These are phyloP conservation scores for Hetaerina titia DNA, from an alignment of 2,888 invertebrate genomes.

Conservation along the genomic window DNA sequence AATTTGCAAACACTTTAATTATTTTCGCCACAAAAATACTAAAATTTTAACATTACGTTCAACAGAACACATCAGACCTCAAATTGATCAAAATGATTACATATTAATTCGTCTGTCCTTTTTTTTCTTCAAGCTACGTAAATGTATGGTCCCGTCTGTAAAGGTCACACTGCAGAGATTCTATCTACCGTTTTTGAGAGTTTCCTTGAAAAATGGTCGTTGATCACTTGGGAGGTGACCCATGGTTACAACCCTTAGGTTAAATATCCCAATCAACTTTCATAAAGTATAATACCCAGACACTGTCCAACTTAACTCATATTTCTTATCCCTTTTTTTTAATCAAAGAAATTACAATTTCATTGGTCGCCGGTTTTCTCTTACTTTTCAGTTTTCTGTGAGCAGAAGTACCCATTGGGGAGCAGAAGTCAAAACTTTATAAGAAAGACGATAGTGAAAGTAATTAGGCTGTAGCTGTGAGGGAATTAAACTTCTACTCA, in stretches of 20 bases:
- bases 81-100: too few species aligned
- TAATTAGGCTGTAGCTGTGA: background rate
- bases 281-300: background rate
- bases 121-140: too few species aligned
- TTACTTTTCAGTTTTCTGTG: background rate
- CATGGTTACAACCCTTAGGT: background rate
- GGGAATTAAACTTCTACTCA: background rate
- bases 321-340: background rate
- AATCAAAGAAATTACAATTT: background rate
- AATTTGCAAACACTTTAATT: too few species aligned
- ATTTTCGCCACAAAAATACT: too few species aligned
- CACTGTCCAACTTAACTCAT: background rate
- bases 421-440: background rate
- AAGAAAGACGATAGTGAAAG: background rate
- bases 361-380: background rate
- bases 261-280: background rate
- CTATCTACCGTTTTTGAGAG: too few species aligned
- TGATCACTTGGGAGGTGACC: background rate
- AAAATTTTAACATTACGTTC: too few species aligned
- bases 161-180: too few species aligned
- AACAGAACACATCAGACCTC: too few species aligned
- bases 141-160: too few species aligned
- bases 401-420: background rate
- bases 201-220: background rate
- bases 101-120: too few species aligned